Evolutionary conservation across 2,113 vertebrate genomes (phyloP), one percentile per base, ranked within the genome.

Genomic region (Carassius auratus): DNA sequence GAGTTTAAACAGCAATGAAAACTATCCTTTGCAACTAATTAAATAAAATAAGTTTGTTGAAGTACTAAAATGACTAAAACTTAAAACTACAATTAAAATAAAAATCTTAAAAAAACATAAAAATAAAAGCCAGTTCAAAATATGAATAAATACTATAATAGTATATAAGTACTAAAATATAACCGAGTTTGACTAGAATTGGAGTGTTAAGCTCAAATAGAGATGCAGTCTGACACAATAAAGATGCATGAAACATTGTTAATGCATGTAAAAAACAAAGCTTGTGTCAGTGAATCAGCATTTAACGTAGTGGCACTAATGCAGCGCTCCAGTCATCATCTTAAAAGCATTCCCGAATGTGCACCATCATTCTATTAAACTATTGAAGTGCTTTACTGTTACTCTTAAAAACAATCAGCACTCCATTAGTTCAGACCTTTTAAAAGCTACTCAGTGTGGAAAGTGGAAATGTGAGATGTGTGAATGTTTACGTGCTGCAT

Each of bases 331-430:
- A 59, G 74, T 85, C 10, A 13, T 75, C 86, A 86, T 82, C 83
- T 78, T 83, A 81, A 89, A 83, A 91, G 87, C 89, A 84, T 87
- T 88, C 81, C 85, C 77, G 57, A 82, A 81, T 38, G 48, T 4
- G 19, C 85, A 48, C 77, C 62, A 59, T 61, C 19, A 74, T 26
- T 80, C 71, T 23, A 82, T 84, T 86, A 13, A 76, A 36, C 61
- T n/a, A 81, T 59, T 71, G 73, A 87, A 81, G 26, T 84, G 78
- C 84, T 83, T 78, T 78, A 57, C 38, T 83, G 45, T 42, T 83
- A 69, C 82, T 75, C 42, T 69, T 64, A 74, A 74, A 75, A 80
- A 17, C 66, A 76, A 81, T 86, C 85, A 79, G 85, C 85, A 75
- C 85, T 76, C 64, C 81, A 74, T 15, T 2, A 74, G 73, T 75